These are phyloP conservation scores for Hylyphantes graminicola DNA, from an alignment of 1,140 invertebrate species.

Conservation along the genomic window DNA sequence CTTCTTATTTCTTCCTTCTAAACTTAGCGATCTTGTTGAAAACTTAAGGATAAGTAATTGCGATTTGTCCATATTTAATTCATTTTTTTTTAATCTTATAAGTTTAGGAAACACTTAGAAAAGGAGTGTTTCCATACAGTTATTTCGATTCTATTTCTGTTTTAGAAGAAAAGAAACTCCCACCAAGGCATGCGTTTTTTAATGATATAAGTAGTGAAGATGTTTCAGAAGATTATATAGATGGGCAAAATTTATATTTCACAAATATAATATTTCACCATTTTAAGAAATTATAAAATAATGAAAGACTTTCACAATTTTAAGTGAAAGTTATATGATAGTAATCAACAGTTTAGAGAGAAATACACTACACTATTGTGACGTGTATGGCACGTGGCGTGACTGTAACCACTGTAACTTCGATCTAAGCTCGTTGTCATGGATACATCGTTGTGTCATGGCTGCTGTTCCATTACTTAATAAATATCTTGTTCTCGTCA, in stretches of 20 bases:
- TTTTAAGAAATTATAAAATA: too few relatives aligned
- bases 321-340: too few relatives aligned
- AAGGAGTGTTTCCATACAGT: slow-evolving; percentile 57
- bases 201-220: slow-evolving; percentile 1
- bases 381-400: too few relatives aligned
- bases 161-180: slow-evolving; percentile 58
- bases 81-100: slow-evolving; percentile 17
- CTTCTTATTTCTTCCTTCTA: slow-evolving; percentile 11
- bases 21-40: neutral
- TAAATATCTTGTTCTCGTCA: too few relatives aligned
- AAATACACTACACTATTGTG: too few relatives aligned
- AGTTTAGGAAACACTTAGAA: too few relatives aligned
- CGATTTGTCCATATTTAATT: slow-evolving; percentile 18
- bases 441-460: too few relatives aligned
- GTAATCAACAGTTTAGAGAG: too few relatives aligned
- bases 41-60: slow-evolving; percentile 18
- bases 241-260: slow-evolving; percentile 62
- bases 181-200: slow-evolving; percentile 1
- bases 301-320: too few relatives aligned
- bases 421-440: too few relatives aligned
- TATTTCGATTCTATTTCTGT: slow-evolving; percentile 59
- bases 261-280: slow-evolving; percentile 63
- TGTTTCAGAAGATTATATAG: slow-evolving; percentile 38
- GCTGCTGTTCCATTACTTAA: too few relatives aligned
- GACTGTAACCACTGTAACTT: too few relatives aligned